Conservation (phyloP, 2,888 invertebrate species). For the Caenorhabditis sp. region DNA sequence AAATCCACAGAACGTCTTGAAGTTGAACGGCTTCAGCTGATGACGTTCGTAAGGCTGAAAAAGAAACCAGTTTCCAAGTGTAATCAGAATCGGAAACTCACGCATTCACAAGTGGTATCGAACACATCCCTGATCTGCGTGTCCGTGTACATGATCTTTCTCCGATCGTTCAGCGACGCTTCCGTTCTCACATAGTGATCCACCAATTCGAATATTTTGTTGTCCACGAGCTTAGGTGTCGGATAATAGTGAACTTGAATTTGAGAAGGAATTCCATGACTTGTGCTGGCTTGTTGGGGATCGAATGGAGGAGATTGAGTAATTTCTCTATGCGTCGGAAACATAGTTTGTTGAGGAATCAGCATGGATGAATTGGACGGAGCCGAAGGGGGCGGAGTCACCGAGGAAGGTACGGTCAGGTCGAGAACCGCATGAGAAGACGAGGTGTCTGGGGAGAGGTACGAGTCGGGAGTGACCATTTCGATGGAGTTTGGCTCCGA, state of each 20-base stretch:
- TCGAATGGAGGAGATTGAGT: constrained; percentile 53
- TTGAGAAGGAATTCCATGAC: constrained; percentile 17
- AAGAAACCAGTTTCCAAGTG: too few relatives aligned
- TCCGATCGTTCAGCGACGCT: constrained; percentile 68
- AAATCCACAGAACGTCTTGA: constrained; percentile 67
- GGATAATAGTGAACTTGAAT: constrained; percentile 30
- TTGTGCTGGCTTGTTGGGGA: constrained; percentile 52
- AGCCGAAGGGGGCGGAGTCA: constrained; percentile 30
- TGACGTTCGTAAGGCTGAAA: constrained; percentile 68
- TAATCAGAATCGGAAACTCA: too few relatives aligned
- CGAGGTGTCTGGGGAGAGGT: constrained; percentile 35
- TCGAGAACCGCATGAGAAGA: constrained; percentile 21
- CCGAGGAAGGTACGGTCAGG: constrained; percentile 19
- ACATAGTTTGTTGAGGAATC: constrained; percentile 18
- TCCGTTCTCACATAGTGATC: constrained; percentile 66
- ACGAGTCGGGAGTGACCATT: constrained; percentile 43
- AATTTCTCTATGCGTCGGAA: constrained; percentile 7
- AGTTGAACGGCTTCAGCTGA: constrained; percentile 67
- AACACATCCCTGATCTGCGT: constrained; percentile 68
- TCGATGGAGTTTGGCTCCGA: constrained; percentile 28
- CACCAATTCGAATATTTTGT: constrained; percentile 47
- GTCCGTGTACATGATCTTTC: constrained; percentile 72
- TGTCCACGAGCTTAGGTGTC: constrained; percentile 29
- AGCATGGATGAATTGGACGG: constrained; percentile 20
- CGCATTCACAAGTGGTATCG: constrained; percentile 69